These are phyloP conservation scores for Neoarius graeffei DNA, from an alignment of 2,113 vertebrate species.

Conservation along the genomic window DNA sequence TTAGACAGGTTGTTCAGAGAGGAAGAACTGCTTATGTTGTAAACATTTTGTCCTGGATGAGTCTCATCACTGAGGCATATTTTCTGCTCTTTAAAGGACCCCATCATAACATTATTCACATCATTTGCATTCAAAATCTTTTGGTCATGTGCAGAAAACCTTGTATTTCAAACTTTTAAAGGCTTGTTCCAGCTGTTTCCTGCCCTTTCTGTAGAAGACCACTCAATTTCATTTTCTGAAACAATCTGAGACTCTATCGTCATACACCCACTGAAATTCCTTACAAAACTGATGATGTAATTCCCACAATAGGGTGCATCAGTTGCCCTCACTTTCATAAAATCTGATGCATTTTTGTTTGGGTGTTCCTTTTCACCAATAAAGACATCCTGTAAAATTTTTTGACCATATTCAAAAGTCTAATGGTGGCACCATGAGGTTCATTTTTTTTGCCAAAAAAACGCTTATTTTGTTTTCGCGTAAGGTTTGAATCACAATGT, in stretches of 20 bases:
- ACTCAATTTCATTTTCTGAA: neutral
- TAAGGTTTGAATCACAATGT: no score
- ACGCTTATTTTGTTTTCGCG: no score
- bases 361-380: no score
- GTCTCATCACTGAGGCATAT: neutral
- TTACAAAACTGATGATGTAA: neutral
- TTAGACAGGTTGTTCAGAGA: neutral
- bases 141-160: neutral
- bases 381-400: no score
- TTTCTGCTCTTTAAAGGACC: slow-evolving; percentile 13
- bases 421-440: no score
- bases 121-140: neutral
- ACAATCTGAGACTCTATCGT: neutral
- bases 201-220: neutral
- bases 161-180: neutral
- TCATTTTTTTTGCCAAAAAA: no score
- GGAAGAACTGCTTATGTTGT: neutral
- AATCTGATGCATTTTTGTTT: no score
- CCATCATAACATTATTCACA: neutral
- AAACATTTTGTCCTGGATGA: neutral
- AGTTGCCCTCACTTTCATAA: no score
- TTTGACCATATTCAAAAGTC: no score
- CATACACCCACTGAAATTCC: neutral
- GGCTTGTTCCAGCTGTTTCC: neutral
- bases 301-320: no score